Base-by-base conservation (phyloP, 2,113 vertebrate species). In the Lepus europaeus region DNA sequence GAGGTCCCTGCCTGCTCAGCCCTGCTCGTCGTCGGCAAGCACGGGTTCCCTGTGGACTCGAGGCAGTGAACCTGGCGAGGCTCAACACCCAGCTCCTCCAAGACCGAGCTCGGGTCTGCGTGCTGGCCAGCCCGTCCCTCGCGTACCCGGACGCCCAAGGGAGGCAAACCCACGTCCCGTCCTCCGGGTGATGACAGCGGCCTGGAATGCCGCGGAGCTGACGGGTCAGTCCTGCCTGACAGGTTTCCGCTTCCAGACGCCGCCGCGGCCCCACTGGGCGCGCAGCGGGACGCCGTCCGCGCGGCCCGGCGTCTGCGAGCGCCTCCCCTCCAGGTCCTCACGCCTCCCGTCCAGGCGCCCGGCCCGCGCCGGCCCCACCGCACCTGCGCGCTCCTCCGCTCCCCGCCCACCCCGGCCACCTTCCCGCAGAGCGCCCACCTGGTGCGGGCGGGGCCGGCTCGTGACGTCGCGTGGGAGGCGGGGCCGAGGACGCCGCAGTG, bases 401-500 rank as follows among this genome's bases (percentile, higher is more conserved):
- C 0, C 19, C 33, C 4, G 0, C 16, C 16, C 29, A 11, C 61
- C 4, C n/a, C 16, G 7, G 56, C 56, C 90, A 90, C 93, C 87
- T 76, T 5, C 6, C 6, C 93, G 11, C 68, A 0, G 1, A 1
- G 31, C 19, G 33, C 17, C 53, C 6, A 96, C 94, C 93, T 80
- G 89, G n/a, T 36, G 63, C 73, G 13, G 92, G 17, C 0, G 53
- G 56, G 82, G 64, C 16, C 53, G 53, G 10, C 1, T 20, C 20
- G 2, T 96, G 86, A 93, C 95, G 93, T 94, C 95, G 39, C 6
- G 10, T 1, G 49, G 17, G 69, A 64, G 97, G 97, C 95, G 96
- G 95, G 89, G 74, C 82, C 2, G 81, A 16, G 92, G 94, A 95
- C 72, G 3, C 97, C 93, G 97, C 97, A 97, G 94, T 96, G 97